These are phyloP conservation scores for Macropodus opercularis DNA, from an alignment of 2,797 vertebrate species.

Conservation along the genomic window DNA sequence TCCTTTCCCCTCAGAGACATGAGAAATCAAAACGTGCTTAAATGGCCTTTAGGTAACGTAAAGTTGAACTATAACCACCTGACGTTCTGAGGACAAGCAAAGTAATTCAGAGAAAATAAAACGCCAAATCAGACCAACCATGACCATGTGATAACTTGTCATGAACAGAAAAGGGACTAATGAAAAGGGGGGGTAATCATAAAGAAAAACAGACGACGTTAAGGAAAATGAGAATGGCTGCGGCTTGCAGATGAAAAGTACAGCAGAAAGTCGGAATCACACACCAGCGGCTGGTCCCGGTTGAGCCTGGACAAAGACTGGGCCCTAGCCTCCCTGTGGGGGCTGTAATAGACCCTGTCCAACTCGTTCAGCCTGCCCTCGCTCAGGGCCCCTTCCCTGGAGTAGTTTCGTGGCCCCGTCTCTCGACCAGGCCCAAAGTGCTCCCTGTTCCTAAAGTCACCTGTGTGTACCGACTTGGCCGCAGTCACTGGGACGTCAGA, in stretches of 20 bases:
- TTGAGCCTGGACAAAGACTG: conserved; percentile 83
- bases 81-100: conserved; percentile 74
- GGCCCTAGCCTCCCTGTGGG: conserved; percentile 85
- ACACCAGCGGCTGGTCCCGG: conserved; percentile 91
- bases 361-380: conserved; percentile 83
- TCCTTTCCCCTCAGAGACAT: conserved; percentile 75
- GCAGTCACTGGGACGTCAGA: conserved; percentile 72
- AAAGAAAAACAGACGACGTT: conserved; percentile 74
- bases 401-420: conserved; percentile 65
- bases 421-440: conserved; percentile 71
- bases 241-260: conserved; percentile 88
- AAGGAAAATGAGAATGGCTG: conserved; percentile 79
- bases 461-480: conserved; percentile 69
- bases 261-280: conserved; percentile 87
- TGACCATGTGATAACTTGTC: conserved; percentile 66
- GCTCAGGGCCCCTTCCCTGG: conserved; percentile 77
- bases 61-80: conserved; percentile 69
- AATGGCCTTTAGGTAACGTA: conserved; percentile 89
- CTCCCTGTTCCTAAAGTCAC: conserved; percentile 78
- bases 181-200: conserved; percentile 62
- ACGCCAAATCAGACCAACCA: conserved; percentile 68
- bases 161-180: conserved; percentile 57
- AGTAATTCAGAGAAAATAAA: conserved; percentile 74
- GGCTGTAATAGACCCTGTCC: conserved; percentile 84
- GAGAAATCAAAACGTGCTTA: conserved; percentile 80